Conservation (phyloP, 2,888 invertebrate genomes). For the Oscheius sp. region DNA sequence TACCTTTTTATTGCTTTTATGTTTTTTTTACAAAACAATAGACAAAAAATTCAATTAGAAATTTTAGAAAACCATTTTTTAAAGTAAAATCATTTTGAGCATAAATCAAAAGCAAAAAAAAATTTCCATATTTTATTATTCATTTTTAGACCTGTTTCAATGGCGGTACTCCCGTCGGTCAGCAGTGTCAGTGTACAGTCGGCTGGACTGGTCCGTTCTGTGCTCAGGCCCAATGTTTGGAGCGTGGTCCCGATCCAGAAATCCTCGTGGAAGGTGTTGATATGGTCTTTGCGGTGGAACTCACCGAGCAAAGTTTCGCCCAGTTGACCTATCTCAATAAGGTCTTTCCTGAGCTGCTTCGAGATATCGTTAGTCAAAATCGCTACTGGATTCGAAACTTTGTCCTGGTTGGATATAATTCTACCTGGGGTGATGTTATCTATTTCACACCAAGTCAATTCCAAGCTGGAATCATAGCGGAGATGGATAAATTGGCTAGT, state of each 20-base stretch:
- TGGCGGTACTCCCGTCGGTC: constrained; percentile 51
- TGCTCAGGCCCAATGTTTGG: constrained; percentile 24
- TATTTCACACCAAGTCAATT: constrained; percentile 35
- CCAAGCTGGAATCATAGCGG: constrained; percentile 32
- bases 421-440: constrained; percentile 54
- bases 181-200: constrained; percentile 50
- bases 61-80: too few relatives aligned
- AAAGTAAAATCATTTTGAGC: too few relatives aligned
- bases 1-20: too few relatives aligned
- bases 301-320: constrained; percentile 40
- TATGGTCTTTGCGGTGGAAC: constrained; percentile 55
- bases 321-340: constrained; percentile 36
- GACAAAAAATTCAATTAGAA: too few relatives aligned
- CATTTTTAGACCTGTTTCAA: constrained; percentile 53
- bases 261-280: constrained; percentile 45
- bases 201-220: constrained; percentile 55
- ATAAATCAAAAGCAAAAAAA: background rate
- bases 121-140: too few relatives aligned
- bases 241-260: constrained; percentile 44
- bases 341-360: constrained; percentile 45
- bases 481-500: constrained; percentile 32
- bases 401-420: constrained; percentile 54
- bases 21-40: too few relatives aligned
- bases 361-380: constrained; percentile 46
- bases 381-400: constrained; percentile 50